Evolutionary conservation across 1,140 invertebrate genomes (phyloP).

Genomic region (Achroia grisella): DNA sequence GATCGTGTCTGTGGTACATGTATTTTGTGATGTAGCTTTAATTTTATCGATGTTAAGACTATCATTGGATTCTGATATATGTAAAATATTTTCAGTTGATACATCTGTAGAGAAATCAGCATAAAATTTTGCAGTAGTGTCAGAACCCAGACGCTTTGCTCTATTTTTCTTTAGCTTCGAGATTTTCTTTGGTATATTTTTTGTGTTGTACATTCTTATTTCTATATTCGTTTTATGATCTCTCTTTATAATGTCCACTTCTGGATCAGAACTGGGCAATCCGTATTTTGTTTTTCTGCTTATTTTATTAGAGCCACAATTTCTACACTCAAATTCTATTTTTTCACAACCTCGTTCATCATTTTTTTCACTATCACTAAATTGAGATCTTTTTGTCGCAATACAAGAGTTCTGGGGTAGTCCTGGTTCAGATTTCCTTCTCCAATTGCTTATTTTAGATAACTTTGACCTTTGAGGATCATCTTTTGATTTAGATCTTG

Average conservation of each 20-base stretch:
- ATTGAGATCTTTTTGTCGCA: constrained; percentile 43
- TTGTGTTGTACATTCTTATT: constrained; percentile 77
- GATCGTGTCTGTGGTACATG: constrained; percentile 29
- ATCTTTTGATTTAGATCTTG: constrained; percentile 66
- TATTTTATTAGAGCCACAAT: constrained; percentile 64
- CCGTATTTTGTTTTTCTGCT: constrained; percentile 40
- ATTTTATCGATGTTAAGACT: constrained; percentile 69
- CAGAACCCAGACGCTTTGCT: constrained; percentile 60
- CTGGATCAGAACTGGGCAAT: constrained; percentile 44
- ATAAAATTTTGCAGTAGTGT: constrained; percentile 78
- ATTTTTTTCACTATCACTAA: constrained; percentile 48
- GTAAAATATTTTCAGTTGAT: constrained; percentile 74
- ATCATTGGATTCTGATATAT: constrained; percentile 77
- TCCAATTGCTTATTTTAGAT: constrained; percentile 77
- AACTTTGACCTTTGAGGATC: constrained; percentile 67
- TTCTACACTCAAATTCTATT: constrained; percentile 63
- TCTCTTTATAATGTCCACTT: constrained; percentile 39
- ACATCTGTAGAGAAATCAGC: constrained; percentile 77
- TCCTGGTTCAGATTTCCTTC: constrained; percentile 83
- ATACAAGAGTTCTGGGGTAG: constrained; percentile 56
- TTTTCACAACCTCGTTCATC: constrained; percentile 49
- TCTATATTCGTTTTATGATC: constrained; percentile 52
- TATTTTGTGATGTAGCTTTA: constrained; percentile 25
- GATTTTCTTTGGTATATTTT: constrained; percentile 79
- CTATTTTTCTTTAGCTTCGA: constrained; percentile 79